Evolutionary conservation across 2,888 invertebrate species (phyloP), one percentile per base, ranked within the genome.

Genomic region (Lasioglossum leucozonium): DNA sequence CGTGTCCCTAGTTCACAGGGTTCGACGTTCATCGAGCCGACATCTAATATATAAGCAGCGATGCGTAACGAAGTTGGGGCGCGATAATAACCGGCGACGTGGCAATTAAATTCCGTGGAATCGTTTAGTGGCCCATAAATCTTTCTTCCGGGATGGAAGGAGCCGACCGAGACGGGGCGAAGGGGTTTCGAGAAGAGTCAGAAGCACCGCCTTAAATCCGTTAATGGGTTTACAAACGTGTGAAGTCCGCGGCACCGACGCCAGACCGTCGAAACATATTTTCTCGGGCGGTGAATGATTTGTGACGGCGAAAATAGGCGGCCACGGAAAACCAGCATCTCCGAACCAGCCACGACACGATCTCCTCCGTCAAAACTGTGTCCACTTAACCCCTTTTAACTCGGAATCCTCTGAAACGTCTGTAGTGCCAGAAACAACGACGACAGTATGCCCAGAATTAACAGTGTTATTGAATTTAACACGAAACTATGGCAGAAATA

Each of bases 211-310:
- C 87, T 92, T 89, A 88, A 91, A 91, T 90, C 88, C 85, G 92
- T 91, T 91, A 91, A 91, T 91, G 85, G 87, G 84, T 91, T 89
- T 91, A 92, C 88, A 88, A 92, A 89, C 87, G 92, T 86, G 92
- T 81, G 87, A 91, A 86, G 84, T 85, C 85, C 77, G 75, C 73
- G 40, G 73, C 78, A 81, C 88, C 73, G 47, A 71, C 81, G 67
- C 67, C 82, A 74, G 79, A 82, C 76, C 87, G 88, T 47, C 84
- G 81, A 81, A 88, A 85, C 91, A 89, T 90, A 91, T 90, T 91
- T 91, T 84, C 90, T 85, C 51, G 71, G 87, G 83, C 88, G 92
- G 72, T 86, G 90, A 92, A 89, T 92, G 92, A 92, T 92, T 92
- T 92, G 90, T 91, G 86, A 88, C 84, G 85, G 88, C 88, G 90